phyloP scores from a whole-genome alignment of 2,797 vertebrate species.

The Anniella stebbinsi region DNA sequence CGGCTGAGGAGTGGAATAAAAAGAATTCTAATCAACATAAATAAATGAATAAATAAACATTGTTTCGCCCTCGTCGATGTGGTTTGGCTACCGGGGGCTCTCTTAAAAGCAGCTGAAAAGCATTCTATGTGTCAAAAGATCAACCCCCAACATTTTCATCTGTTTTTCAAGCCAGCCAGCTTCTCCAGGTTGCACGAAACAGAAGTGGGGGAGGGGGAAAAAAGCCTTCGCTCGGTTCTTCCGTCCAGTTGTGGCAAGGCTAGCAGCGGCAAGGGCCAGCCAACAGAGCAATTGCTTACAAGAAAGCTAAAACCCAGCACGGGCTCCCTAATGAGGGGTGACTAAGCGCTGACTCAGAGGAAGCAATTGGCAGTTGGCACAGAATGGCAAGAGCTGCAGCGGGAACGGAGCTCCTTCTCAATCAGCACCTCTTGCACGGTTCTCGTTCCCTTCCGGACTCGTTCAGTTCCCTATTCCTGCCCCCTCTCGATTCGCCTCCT shows the following conservation, averaged over 20 bases:
- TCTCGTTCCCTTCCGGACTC: not conserved
- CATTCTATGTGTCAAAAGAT: not conserved
- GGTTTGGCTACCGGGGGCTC: not conserved
- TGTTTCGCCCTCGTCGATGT: not conserved
- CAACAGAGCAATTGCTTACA: not conserved
- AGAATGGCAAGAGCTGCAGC: slow-evolving; percentile 7
- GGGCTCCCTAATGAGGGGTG: not conserved
- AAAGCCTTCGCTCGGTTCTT: not conserved
- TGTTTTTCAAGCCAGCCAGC: not conserved
- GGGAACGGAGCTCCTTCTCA: not conserved
- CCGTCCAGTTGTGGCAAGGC: not conserved
- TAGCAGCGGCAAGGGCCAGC: not conserved
- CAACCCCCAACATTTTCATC: not conserved
- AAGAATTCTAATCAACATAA: no score
- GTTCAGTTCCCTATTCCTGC: not conserved
- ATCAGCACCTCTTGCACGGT: not conserved
- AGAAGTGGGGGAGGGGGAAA: not conserved
- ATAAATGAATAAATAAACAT: no score
- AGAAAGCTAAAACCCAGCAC: slow-evolving; percentile 11
- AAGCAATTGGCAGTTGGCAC: not conserved
- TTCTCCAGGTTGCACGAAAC: not conserved
- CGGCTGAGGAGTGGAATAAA: no score
- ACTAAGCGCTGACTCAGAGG: not conserved
- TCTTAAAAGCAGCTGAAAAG: not conserved
- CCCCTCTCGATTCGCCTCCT: not conserved